These are phyloP conservation scores for Nebria salina DNA, from an alignment of 2,888 invertebrate genomes.

Conservation along the genomic window DNA sequence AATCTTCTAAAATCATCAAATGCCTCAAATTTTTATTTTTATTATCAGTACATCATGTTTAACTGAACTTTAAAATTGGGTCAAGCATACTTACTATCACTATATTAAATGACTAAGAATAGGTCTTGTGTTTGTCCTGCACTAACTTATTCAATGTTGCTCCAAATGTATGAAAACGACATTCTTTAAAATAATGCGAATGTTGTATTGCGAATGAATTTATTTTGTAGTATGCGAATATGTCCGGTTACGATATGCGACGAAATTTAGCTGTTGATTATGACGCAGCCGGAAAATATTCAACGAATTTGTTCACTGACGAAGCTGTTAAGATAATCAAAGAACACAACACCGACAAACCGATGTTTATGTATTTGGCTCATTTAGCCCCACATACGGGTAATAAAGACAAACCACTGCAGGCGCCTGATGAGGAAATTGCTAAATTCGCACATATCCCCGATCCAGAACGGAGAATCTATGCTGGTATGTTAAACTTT, in stretches of 20 bases:
- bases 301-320: slow-evolving; percentile 73
- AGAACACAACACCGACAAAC: slow-evolving; percentile 64
- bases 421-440: slow-evolving; percentile 78
- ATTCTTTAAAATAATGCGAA: no score
- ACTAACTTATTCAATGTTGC: not conserved
- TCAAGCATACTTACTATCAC: not conserved
- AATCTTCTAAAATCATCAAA: not conserved
- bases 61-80: no score
- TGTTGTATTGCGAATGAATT: no score
- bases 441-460: slow-evolving; percentile 74
- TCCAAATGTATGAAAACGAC: no score
- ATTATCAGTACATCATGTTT: not conserved
- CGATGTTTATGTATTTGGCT: slow-evolving; percentile 76
- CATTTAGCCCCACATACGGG: slow-evolving; percentile 77
- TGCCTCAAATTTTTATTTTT: not conserved
- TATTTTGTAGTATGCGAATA: slow-evolving; percentile 57
- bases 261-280: slow-evolving; percentile 67
- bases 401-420: slow-evolving; percentile 70
- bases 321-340: slow-evolving; percentile 72
- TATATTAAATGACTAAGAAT: not conserved
- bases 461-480: slow-evolving; percentile 72
- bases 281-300: slow-evolving; percentile 68
- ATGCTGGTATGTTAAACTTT: slow-evolving; percentile 68
- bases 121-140: not conserved
- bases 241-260: slow-evolving; percentile 71